Conservation (phyloP, 2,888 invertebrate species). For the Steinernema scapterisci region DNA sequence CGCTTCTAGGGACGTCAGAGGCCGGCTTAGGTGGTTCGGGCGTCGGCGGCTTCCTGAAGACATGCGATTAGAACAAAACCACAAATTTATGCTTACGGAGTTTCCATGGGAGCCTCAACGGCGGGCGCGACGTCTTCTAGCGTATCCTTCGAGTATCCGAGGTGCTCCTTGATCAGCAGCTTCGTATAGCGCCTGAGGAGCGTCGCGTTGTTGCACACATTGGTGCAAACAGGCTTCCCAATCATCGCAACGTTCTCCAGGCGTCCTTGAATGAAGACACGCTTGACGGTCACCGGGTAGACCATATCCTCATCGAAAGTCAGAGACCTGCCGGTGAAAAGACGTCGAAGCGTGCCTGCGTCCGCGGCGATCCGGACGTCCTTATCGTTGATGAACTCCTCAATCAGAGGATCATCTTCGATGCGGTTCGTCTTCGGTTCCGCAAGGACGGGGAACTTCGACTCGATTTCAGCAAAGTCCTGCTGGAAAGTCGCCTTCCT, state of each 20-base stretch:
- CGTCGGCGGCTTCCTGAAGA: no score
- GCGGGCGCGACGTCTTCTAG: neutral
- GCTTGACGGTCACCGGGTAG: slow-evolving; percentile 12
- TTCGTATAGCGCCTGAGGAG: neutral
- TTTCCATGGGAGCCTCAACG: no score
- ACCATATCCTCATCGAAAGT: neutral
- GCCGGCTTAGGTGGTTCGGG: neutral
- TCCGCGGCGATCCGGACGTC: neutral
- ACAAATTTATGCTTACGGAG: no score
- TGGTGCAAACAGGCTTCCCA: neutral
- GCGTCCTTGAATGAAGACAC: slow-evolving; percentile 6
- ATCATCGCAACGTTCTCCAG: neutral
- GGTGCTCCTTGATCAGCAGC: neutral
- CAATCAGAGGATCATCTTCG: neutral
- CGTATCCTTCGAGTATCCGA: neutral
- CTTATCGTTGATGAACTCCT: neutral
- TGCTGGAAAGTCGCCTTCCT: slow-evolving; percentile 11
- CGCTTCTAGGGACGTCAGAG: neutral
- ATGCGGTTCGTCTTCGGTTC: slow-evolving; percentile 13
- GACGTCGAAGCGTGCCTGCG: neutral
- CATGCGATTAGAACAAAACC: no score
- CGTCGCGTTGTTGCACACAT: neutral
- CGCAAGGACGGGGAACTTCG: neutral
- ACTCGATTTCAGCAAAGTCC: neutral
- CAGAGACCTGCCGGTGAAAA: neutral